Percentiles rank a stretch among this genome's conserved stretches.
Evolutionary conservation across 1,140 invertebrate species (phyloP).

Genomic region (Trichonephila inaurata): DNA sequence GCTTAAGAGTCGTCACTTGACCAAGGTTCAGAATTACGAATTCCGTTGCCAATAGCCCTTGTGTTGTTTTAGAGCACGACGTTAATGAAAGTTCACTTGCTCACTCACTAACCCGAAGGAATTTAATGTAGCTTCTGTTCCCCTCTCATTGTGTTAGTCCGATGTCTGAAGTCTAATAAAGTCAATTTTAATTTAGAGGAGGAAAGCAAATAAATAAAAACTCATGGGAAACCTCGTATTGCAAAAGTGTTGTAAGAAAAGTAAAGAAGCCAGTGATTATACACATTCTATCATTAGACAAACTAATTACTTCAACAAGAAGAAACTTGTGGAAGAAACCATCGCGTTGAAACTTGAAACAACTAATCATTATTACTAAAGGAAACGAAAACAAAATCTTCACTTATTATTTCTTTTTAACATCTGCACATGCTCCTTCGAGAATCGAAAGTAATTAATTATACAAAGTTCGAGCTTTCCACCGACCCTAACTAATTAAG

Average conservation of each 20-base stretch:
- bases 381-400: conserved; percentile 25
- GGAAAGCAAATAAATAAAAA: not conserved
- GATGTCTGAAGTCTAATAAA: not conserved
- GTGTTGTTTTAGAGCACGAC: too few relatives aligned
- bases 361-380: not conserved
- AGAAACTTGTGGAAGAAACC: conserved; percentile 3
- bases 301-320: conserved; percentile 11
- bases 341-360: not conserved
- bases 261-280: not conserved
- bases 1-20: too few relatives aligned
- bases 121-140: too few relatives aligned
- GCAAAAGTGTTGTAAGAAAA: not conserved
- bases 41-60: too few relatives aligned
- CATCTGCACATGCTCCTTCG: conserved; percentile 2
- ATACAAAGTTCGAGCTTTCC: conserved; percentile 45
- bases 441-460: conserved; percentile 59
- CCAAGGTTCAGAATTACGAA: too few relatives aligned
- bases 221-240: not conserved
- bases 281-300: not conserved
- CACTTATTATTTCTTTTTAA: conserved; percentile 55
- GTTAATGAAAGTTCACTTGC: too few relatives aligned
- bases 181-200: not conserved
- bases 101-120: too few relatives aligned
- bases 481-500: conserved; percentile 68
- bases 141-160: too few relatives aligned